Conservation (phyloP, 1,140 invertebrate species). For the Glossosoma conforme region DNA sequence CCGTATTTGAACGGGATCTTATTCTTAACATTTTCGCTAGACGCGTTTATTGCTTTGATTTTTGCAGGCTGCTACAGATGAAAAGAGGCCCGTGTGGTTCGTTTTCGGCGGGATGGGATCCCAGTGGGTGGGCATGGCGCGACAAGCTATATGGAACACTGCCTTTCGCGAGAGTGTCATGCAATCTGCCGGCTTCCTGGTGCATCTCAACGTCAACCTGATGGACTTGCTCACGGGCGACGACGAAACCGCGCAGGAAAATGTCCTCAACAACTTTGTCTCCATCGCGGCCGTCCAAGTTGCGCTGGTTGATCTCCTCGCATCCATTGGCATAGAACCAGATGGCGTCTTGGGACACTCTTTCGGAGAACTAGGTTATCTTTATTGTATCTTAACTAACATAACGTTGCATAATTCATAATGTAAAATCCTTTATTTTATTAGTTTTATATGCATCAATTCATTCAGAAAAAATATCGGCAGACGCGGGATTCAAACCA, state of each 20-base stretch:
- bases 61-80: slow-evolving; percentile 33
- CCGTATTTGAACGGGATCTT: too few relatives aligned
- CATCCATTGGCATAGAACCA: slow-evolving; percentile 69
- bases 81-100: slow-evolving; percentile 83
- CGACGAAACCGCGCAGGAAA: slow-evolving; percentile 70
- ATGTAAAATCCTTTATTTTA: too few relatives aligned
- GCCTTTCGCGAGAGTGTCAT: slow-evolving; percentile 73
- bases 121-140: slow-evolving; percentile 94
- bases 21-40: background rate
- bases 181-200: slow-evolving; percentile 68
- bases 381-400: too few relatives aligned
- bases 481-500: too few relatives aligned
- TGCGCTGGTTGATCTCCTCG: slow-evolving; percentile 84
- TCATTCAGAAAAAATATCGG: too few relatives aligned
- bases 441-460: too few relatives aligned
- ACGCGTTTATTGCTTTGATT: background rate
- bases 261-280: slow-evolving; percentile 85
- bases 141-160: slow-evolving; percentile 74
- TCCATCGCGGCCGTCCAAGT: slow-evolving; percentile 94
- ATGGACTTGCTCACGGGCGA: slow-evolving; percentile 73
- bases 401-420: too few relatives aligned
- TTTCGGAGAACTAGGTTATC: slow-evolving; percentile 75
- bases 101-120: slow-evolving; percentile 96
- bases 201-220: slow-evolving; percentile 74
- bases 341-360: slow-evolving; percentile 96